These are phyloP conservation scores for Euclidia mi DNA, from an alignment of 2,888 invertebrate genomes.

Conservation along the genomic window DNA sequence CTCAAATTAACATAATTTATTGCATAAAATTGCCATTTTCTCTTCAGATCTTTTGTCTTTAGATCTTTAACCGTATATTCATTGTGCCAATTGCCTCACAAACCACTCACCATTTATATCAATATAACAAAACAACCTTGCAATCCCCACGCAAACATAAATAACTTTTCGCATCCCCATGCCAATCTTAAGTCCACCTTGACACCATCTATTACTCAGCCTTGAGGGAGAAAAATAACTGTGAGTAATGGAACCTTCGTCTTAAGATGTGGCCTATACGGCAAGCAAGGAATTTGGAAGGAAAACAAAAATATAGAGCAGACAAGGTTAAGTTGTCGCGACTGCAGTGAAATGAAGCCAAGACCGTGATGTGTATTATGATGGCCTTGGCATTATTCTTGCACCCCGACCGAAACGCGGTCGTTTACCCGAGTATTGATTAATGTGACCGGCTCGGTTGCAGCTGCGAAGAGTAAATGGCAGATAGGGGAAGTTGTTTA, in stretches of 20 bases:
- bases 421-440: constrained; percentile 68
- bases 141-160: constrained; percentile 1
- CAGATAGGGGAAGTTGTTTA: not conserved
- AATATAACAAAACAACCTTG: not conserved
- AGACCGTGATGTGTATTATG: too few species aligned
- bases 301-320: constrained; percentile 19
- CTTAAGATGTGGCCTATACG: constrained; percentile 21
- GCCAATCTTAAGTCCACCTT: constrained; percentile 19
- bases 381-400: constrained; percentile 65
- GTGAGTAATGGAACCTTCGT: constrained; percentile 20
- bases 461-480: constrained; percentile 52
- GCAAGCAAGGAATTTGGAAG: constrained; percentile 2
- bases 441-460: constrained; percentile 50
- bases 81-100: too few species aligned
- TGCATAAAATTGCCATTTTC: too few species aligned
- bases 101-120: too few species aligned
- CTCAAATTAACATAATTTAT: too few species aligned
- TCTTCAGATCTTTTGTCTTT: too few species aligned
- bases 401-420: constrained; percentile 59
- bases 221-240: constrained; percentile 23
- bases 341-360: too few species aligned
- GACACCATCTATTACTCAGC: constrained; percentile 18
- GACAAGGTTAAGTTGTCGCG: not conserved
- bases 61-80: too few species aligned
- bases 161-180: constrained; percentile 4